Evolutionary conservation across 2,888 invertebrate genomes (phyloP).

Genomic region (Catocala nupta): DNA sequence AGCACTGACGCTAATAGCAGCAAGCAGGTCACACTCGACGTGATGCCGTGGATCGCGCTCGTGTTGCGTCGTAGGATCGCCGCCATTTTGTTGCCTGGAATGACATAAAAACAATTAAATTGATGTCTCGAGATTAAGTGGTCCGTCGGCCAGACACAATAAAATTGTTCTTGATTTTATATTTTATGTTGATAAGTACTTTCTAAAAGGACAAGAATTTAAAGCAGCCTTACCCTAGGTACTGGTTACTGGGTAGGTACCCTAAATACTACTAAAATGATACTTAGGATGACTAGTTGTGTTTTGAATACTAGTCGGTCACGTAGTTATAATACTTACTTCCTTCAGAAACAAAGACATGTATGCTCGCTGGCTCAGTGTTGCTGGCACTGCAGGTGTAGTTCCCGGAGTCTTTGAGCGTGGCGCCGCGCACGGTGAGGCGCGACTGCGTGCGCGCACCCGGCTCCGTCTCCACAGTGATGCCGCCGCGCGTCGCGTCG

Average conservation of each 20-base stretch:
- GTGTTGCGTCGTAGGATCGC: slow-evolving; percentile 83
- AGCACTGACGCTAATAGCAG: slow-evolving; percentile 74
- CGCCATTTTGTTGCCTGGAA: slow-evolving; percentile 84
- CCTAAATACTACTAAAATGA: too few relatives aligned
- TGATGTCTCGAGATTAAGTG: neutral
- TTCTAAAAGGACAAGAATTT: too few relatives aligned
- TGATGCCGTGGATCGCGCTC: slow-evolving; percentile 82
- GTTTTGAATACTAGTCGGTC: too few relatives aligned
- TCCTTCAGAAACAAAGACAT: slow-evolving; percentile 97
- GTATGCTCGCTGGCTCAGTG: slow-evolving; percentile 95
- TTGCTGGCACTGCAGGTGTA: slow-evolving; percentile 97
- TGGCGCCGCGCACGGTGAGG: slow-evolving; percentile 94
- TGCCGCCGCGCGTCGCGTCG: slow-evolving; percentile 93
- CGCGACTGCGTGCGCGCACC: slow-evolving; percentile 95
- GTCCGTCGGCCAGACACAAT: too few relatives aligned
- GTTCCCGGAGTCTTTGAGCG: slow-evolving; percentile 95
- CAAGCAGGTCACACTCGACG: slow-evolving; percentile 78
- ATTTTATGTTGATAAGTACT: too few relatives aligned
- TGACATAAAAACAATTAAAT: too few relatives aligned
- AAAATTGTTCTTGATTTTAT: too few relatives aligned
- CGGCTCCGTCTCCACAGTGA: slow-evolving; percentile 95
- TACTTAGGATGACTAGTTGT: too few relatives aligned
- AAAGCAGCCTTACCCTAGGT: too few relatives aligned
- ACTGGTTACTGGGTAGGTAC: too few relatives aligned
- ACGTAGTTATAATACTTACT: slow-evolving; percentile 69